Conservation (phyloP, 2,888 invertebrate species). For the Caenorhabditis sp. region DNA sequence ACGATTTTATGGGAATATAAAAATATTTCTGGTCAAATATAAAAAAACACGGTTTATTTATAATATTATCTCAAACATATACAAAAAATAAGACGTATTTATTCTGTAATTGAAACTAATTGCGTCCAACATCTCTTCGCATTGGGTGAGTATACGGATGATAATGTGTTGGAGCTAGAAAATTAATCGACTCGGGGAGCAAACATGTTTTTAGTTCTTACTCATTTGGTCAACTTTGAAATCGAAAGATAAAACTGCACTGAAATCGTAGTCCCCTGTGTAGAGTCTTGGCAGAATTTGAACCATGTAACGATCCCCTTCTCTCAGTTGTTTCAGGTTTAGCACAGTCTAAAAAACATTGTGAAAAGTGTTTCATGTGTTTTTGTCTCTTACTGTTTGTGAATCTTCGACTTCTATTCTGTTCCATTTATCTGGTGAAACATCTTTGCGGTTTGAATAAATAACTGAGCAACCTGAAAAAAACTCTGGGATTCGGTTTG, state of each 20-base stretch:
- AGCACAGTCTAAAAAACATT: constrained; percentile 53
- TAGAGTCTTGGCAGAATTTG: constrained; percentile 61
- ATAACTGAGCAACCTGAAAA: constrained; percentile 54
- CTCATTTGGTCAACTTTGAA: constrained; percentile 54
- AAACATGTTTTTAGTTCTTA: constrained; percentile 11
- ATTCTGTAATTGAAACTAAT: too few relatives aligned
- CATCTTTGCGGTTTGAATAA: constrained; percentile 54
- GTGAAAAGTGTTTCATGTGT: neutral
- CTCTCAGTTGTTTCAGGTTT: constrained; percentile 48
- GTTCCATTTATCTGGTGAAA: constrained; percentile 55
- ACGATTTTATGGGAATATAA: too few relatives aligned
- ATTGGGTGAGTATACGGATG: too few relatives aligned
- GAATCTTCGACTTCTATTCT: constrained; percentile 53
- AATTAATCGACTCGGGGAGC: too few relatives aligned
- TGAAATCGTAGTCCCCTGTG: constrained; percentile 57
- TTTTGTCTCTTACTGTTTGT: constrained; percentile 38
- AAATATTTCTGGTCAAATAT: too few relatives aligned
- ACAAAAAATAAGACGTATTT: too few relatives aligned
- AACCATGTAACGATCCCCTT: constrained; percentile 58
- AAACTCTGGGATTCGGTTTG: neutral
- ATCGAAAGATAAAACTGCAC: constrained; percentile 56
- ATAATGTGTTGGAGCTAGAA: too few relatives aligned
- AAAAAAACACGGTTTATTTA: too few relatives aligned
- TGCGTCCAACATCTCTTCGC: too few relatives aligned
- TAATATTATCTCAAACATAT: too few relatives aligned